Base-by-base conservation (phyloP, 2,797 vertebrate genomes). In the Arctocebus calabarensis region DNA sequence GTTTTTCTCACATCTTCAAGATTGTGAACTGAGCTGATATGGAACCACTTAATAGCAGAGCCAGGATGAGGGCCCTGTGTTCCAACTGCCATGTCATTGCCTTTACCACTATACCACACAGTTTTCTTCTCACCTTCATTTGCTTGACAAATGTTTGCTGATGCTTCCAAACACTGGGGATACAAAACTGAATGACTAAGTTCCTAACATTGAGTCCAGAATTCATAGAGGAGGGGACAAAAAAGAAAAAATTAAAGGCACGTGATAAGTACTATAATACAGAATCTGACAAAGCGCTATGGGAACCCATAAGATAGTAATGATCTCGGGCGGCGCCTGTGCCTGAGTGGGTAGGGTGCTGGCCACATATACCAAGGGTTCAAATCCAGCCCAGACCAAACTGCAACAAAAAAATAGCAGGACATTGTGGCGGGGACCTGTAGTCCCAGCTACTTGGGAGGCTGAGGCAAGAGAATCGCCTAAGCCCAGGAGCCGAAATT, bases 111-210 rank as follows among this genome's bases (percentile, higher is more conserved):
- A 84, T 12, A 84, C 29, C 40, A 79, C 82, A 83, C 52, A 91
- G 70, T 45, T 90, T 84, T 55, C 27, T 29, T 81, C 84, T 82
- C 45, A 52, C 32, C 45, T 88, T 95, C 37, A 81, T 94, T 88
- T 75, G 62, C 20, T 86, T 68, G 61, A 19, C 5, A 32, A 91
- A 94, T 89, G 81, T 91, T 91, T 91, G 52, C 27, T 88, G 59
- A 91, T 92, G 62, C 27, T 91, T 94, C 62, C 52, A 74, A 90
- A 78, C 52, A 55, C 45, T 86, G 57, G 29, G 37, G 43, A 84
- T 85, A 79, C 43, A 92, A 90, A 94, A 90, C 66, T 78, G 37
- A 94, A 8, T 90, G 34, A 93, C 68, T 75, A 34, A 84, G 22
- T 86, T 61, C 37, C 48, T 95, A 77, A 86, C 29, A 34, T 48